Percentiles rank a stretch among this genome's conserved stretches.
phyloP scores from a whole-genome alignment of 2,113 vertebrate genomes.

The Nycticebus coucang region DNA sequence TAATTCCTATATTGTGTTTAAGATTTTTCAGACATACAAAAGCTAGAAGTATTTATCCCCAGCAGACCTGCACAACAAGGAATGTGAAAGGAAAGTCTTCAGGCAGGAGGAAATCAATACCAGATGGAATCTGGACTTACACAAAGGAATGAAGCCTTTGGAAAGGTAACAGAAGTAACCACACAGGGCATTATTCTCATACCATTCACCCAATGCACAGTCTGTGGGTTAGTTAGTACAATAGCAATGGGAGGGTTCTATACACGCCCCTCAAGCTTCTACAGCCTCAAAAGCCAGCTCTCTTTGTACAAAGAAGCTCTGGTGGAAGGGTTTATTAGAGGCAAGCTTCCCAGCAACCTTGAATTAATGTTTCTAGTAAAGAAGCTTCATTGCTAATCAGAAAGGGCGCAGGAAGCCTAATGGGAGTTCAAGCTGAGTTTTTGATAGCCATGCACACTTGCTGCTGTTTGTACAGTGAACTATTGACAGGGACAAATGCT shows the following conservation, averaged over 20 bases:
- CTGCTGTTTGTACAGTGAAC: conserved; percentile 52
- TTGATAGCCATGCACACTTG: not conserved
- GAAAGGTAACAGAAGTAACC: not conserved
- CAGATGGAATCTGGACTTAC: not conserved
- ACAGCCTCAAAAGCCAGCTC: not conserved
- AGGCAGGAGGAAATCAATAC: not conserved
- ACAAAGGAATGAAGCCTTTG: not conserved
- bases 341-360: not conserved
- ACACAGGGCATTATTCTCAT: not conserved
- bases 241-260: not conserved
- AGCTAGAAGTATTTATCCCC: not conserved
- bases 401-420: conserved; percentile 23
- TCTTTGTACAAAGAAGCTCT: not conserved
- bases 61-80: not conserved
- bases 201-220: not conserved
- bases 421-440: conserved; percentile 59
- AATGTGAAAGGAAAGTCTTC: not conserved
- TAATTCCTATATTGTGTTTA: not conserved
- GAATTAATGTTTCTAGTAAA: not conserved
- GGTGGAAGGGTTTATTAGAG: not conserved
- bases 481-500: conserved; percentile 21
- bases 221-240: not conserved
- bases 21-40: not conserved
- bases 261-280: not conserved
- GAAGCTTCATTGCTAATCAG: conserved; percentile 9